phyloP scores from a whole-genome alignment of 2,797 vertebrate species.

The Oreochromis grahami region DNA sequence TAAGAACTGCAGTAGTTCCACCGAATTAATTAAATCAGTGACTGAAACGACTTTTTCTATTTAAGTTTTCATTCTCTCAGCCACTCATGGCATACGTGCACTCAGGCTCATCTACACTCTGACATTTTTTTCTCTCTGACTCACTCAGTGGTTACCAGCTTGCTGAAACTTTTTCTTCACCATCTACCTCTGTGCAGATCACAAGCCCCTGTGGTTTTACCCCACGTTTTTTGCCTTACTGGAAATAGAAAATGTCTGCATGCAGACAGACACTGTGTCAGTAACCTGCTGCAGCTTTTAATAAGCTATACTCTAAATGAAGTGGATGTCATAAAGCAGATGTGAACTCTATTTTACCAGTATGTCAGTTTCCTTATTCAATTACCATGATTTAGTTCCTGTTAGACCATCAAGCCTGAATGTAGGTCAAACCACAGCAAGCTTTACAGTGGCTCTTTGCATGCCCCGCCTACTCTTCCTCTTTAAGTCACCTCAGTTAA shows the following conservation, averaged over 20 bases:
- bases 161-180: neutral
- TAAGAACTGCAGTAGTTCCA: neutral
- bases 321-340: neutral
- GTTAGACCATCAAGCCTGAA: neutral
- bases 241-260: conserved; percentile 42
- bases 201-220: conserved; percentile 20
- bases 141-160: neutral
- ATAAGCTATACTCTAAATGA: neutral
- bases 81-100: conserved; percentile 35
- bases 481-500: conserved; percentile 20
- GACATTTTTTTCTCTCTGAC: conserved; percentile 12
- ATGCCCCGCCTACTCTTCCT: neutral
- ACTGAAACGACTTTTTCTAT: neutral
- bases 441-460: neutral
- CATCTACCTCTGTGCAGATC: conserved; percentile 2
- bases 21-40: neutral
- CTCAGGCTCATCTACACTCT: neutral
- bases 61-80: neutral
- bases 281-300: neutral
- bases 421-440: neutral
- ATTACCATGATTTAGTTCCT: neutral
- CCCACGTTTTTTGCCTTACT: neutral
- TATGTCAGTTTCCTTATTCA: neutral
- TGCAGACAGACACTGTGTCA: conserved; percentile 18
- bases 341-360: neutral